Base-by-base conservation (phyloP, 92 coral and sea anemone species). In the Hydrozoanthus gracilis region DNA sequence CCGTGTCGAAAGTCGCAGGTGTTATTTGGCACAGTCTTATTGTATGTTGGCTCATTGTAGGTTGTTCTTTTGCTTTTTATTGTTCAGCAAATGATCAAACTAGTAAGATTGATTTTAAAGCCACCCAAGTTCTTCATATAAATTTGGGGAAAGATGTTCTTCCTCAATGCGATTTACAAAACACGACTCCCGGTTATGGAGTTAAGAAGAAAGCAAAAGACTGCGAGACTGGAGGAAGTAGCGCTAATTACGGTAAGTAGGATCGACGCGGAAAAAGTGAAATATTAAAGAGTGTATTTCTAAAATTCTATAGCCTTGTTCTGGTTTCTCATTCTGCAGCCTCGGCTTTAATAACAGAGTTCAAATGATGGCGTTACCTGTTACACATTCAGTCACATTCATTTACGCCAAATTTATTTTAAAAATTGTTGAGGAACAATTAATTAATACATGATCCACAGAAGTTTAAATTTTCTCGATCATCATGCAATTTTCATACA, bases 71-170 rank as follows among this genome's bases (percentile, higher is more conserved):
- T 80, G 85, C 85, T 64, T 65, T 80, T n/a, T 74, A 80, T 44
- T 65, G 20, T 8, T 18, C 85, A 11, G 3, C 85, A 62, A 80
- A 39, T 66, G 60, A 65, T 44, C 85, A 80, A 49, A 52, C 47
- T 47, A 64, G n/a, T 61, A 79, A 64, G n/a, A 54, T 80, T 7
- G 73, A 80, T 65, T 80, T 64, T 35, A 80, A 66, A 48, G 85
- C 85, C 64, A 80, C 96, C 6, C 96, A 89, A 39, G 92, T 91
- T 65, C 76, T 93, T 39, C 96, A 89, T 72, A 89, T 93, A 0
- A 91, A 93, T 83, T 84, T 93, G 48, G 96, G 91, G 5, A 83
- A 77, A 8, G 76, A 89, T 65, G 87, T 75, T 18, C 8, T 88
- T 1, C 83, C 87, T 0, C 77, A 82, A 14, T 92, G 95, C 64